Evolutionary conservation across 2,113 vertebrate genomes (phyloP).

Genomic region (Carassius auratus): DNA sequence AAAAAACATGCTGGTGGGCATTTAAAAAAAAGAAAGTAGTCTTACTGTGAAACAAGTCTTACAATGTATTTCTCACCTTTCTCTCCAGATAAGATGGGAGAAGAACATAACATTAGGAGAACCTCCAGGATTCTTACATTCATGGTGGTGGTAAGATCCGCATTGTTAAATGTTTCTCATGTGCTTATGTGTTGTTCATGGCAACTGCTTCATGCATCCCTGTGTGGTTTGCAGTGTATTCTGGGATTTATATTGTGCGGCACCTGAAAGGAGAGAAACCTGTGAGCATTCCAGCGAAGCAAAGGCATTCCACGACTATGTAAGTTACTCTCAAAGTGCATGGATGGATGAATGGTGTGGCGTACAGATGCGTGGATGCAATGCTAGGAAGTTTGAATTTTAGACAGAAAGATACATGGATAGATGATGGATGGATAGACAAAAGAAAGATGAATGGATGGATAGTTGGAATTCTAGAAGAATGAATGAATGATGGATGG

Average conservation of each 20-base stretch:
- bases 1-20: background rate
- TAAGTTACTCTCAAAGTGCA: slow-evolving; percentile 69
- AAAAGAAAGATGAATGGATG: background rate
- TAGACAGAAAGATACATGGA: background rate
- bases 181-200: background rate
- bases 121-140: slow-evolving; percentile 97
- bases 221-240: slow-evolving; percentile 79
- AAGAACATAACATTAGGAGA: slow-evolving; percentile 99
- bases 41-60: background rate
- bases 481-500: background rate
- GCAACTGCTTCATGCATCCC: background rate
- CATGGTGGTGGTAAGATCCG: slow-evolving; percentile 97
- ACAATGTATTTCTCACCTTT: slow-evolving; percentile 3
- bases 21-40: background rate
- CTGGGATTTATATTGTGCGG: slow-evolving; percentile 91
- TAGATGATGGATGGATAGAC: background rate
- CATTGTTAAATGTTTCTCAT: background rate
- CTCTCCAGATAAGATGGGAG: slow-evolving; percentile 96
- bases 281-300: slow-evolving; percentile 90
- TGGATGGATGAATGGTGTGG: background rate
- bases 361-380: background rate
- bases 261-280: slow-evolving; percentile 87
- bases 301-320: slow-evolving; percentile 89
- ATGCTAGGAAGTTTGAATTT: background rate
- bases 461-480: background rate